Percentiles rank a stretch among this genome's conserved stretches.
These are phyloP conservation scores for Penaeus chinensis DNA, from an alignment of 1,140 invertebrate species.

Conservation along the genomic window DNA sequence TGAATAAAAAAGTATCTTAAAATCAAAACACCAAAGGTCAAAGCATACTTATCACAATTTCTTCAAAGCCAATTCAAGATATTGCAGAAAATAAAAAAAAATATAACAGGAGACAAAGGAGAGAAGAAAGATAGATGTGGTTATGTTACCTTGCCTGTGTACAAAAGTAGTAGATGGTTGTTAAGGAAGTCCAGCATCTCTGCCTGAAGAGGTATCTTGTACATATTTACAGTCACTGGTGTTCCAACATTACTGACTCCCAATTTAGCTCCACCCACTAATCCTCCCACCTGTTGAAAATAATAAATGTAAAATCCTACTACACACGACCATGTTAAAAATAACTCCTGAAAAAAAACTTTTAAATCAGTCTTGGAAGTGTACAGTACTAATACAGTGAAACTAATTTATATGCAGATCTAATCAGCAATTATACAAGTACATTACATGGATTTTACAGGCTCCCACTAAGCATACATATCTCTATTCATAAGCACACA, in stretches of 20 bases:
- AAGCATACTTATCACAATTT: not conserved
- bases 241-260: conserved; percentile 54
- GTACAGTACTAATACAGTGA: no score
- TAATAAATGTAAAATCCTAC: not conserved
- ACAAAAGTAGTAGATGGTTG: conserved; percentile 69
- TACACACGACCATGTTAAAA: not conserved
- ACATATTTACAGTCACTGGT: conserved; percentile 50
- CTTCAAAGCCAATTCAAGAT: no score
- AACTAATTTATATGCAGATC: no score
- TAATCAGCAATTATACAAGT: no score
- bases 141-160: conserved; percentile 68
- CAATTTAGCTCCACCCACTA: conserved; percentile 58
- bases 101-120: not conserved
- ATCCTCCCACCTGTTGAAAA: conserved; percentile 56
- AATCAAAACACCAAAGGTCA: no score
- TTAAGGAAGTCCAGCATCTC: conserved; percentile 68
- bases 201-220: conserved; percentile 62
- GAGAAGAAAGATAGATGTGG: not conserved
- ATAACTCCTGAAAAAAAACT: not conserved
- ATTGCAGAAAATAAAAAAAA: no score
- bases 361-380: no score
- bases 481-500: not conserved
- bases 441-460: not conserved
- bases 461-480: not conserved
- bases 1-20: no score